Percentiles rank a stretch among this genome's conserved stretches.
Conservation (phyloP, 2,113 vertebrate species). For the Platysteira castanea region DNA sequence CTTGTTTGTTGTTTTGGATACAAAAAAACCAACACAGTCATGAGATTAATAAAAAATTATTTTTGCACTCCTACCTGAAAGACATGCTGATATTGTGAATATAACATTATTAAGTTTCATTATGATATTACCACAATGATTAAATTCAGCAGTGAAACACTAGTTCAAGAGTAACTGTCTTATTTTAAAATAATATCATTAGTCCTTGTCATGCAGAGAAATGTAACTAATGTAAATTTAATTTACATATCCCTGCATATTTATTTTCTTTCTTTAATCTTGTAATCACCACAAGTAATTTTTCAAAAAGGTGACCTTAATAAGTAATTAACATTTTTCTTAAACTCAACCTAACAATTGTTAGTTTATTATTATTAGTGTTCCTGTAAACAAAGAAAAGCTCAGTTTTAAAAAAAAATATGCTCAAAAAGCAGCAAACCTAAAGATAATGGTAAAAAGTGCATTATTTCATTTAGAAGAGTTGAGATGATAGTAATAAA, state of each 20-base stretch:
- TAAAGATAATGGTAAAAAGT: not conserved
- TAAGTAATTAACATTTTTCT: slow-evolving; percentile 39
- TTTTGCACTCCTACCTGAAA: slow-evolving; percentile 12
- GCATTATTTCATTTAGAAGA: not conserved
- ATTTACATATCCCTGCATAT: slow-evolving; percentile 53
- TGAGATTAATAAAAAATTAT: not conserved
- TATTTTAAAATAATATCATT: slow-evolving; percentile 66
- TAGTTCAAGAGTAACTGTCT: slow-evolving; percentile 25
- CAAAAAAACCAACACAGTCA: not conserved
- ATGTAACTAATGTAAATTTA: slow-evolving; percentile 65
- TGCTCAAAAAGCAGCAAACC: not conserved
- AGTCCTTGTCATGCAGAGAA: slow-evolving; percentile 52
- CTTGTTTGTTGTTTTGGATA: not conserved
- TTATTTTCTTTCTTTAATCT: slow-evolving; percentile 53
- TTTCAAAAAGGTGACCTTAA: slow-evolving; percentile 55
- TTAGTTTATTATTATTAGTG: not conserved
- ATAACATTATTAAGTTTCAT: slow-evolving; percentile 16
- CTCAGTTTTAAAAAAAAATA: not conserved
- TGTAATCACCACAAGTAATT: slow-evolving; percentile 42
- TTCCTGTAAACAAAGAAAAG: slow-evolving; percentile 13
- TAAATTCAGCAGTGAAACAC: slow-evolving; percentile 37
- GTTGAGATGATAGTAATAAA: not conserved
- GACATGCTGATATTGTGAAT: not conserved
- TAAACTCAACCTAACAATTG: slow-evolving; percentile 29
- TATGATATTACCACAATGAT: slow-evolving; percentile 32